These are phyloP conservation scores for Ochropleura leucogaster DNA, from an alignment of 2,888 invertebrate genomes.

Conservation along the genomic window DNA sequence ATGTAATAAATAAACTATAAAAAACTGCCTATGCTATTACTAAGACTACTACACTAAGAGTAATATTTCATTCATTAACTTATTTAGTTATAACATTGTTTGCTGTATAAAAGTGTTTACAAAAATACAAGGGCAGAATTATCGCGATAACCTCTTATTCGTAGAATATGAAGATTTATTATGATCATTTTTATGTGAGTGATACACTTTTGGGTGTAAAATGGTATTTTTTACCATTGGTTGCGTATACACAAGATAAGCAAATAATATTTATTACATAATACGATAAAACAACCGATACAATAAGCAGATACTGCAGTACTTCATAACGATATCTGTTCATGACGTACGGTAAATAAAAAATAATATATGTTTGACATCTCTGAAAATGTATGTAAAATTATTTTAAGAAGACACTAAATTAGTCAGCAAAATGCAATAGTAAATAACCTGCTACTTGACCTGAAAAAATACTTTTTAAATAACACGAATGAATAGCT, in stretches of 20 bases:
- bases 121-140: conserved; percentile 34
- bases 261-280: conserved; percentile 15
- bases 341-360: background rate
- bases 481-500: background rate
- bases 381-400: background rate
- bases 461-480: background rate
- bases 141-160: conserved; percentile 47
- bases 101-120: conserved; percentile 20
- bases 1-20: background rate
- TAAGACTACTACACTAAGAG: background rate
- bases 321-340: background rate
- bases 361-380: background rate
- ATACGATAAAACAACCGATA: conserved; percentile 7
- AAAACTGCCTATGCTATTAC: background rate
- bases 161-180: conserved; percentile 31
- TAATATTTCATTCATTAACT: conserved; percentile 12
- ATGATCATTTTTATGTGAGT: conserved; percentile 22
- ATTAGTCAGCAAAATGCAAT: background rate
- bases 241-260: conserved; percentile 13
- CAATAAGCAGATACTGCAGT: background rate
- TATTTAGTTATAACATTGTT: conserved; percentile 14
- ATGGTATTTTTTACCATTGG: conserved; percentile 19
- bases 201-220: conserved; percentile 13
- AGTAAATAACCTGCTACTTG: background rate
- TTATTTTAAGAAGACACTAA: background rate